Evolutionary conservation across 2,113 vertebrate genomes (phyloP), one percentile per base, ranked within the genome.

Genomic region (Castor canadensis): DNA sequence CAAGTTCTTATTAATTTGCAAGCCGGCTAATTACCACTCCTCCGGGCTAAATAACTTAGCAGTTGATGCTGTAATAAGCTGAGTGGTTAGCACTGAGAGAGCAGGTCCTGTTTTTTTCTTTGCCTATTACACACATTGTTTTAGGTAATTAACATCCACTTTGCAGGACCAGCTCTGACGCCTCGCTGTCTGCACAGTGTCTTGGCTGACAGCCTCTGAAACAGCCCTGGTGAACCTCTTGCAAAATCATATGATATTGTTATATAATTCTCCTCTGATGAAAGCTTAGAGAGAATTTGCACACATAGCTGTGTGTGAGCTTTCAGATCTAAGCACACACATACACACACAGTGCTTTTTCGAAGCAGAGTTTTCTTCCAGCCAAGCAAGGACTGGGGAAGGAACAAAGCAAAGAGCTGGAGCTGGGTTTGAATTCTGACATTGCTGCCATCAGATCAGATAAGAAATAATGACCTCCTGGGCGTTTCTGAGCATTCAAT

Each of bases 61-160:
- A 98, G 98, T 98, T 98, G 98, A 98, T 97, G 81, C 98, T 98
- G 98, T 96, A 97, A 97, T 97, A 98, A n/a, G 98, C 98, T 98
- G 98, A 98, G 97, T 97, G 98, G 98, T 96, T 98, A 97, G 95
- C 95, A 97, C 98, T 98, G 97, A 96, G 97, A 98, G 97, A 95
- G 97, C 98, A 98, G 97, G 96, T 95, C 93, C 86, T 95, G 80
- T 97, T 97, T 98, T 98, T 98, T 90, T 98, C 98, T 97, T 97
- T 96, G 98, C 98, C 98, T 98, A 98, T 99, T 99, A 98, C 98
- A 98, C 98, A 98, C 98, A 99, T 99, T 99, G 99, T 99, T 99
- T 99, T 99, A 99, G 98, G 98, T 98, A 99, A 99, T 99, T 99
- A 99, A 99, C 98, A 99, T 98, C 98, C 98, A 99, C 99, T 99